These are phyloP conservation scores for Agriopis marginaria DNA, from an alignment of 2,888 invertebrate species.

Conservation along the genomic window DNA sequence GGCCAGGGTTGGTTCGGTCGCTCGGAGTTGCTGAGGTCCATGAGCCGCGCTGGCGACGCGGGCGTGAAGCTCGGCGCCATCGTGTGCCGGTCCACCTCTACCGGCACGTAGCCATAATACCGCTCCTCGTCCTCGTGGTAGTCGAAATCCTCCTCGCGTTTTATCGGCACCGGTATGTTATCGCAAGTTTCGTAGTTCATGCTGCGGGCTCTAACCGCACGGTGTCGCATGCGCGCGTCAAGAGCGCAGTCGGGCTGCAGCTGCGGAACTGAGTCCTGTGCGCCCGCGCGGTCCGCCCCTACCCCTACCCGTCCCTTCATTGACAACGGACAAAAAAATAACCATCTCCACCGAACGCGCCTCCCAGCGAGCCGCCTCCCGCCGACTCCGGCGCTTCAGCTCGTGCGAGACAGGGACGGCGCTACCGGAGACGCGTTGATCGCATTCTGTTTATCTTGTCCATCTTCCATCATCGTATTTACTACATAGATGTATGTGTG, in stretches of 20 bases:
- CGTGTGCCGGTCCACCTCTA: slow-evolving; percentile 69
- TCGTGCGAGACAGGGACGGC: slow-evolving; percentile 66
- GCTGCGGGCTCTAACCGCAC: slow-evolving; percentile 52
- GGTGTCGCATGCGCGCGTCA: slow-evolving; percentile 62
- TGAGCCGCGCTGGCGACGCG: slow-evolving; percentile 76
- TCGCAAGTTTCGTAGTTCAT: slow-evolving; percentile 80
- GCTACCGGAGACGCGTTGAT: slow-evolving; percentile 58
- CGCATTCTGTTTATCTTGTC: slow-evolving; percentile 81
- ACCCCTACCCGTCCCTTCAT: slow-evolving; percentile 81
- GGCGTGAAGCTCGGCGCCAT: slow-evolving; percentile 68
- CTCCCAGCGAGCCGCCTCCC: slow-evolving; percentile 75
- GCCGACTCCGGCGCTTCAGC: slow-evolving; percentile 48
- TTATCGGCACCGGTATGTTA: slow-evolving; percentile 70
- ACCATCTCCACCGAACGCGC: slow-evolving; percentile 72
- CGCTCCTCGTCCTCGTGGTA: slow-evolving; percentile 76
- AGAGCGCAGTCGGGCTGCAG: slow-evolving; percentile 68
- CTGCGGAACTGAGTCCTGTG: slow-evolving; percentile 65
- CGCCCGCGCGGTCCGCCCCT: slow-evolving; percentile 73
- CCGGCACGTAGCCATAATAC: slow-evolving; percentile 73
- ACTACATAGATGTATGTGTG: slow-evolving; percentile 63
- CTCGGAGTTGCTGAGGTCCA: slow-evolving; percentile 79
- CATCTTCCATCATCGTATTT: slow-evolving; percentile 80
- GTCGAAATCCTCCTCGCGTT: slow-evolving; percentile 74
- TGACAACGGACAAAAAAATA: slow-evolving; percentile 84
- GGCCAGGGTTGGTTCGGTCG: slow-evolving; percentile 68